Conservation (phyloP, 2,888 invertebrate genomes). For the Drosophila engyochracea region DNA sequence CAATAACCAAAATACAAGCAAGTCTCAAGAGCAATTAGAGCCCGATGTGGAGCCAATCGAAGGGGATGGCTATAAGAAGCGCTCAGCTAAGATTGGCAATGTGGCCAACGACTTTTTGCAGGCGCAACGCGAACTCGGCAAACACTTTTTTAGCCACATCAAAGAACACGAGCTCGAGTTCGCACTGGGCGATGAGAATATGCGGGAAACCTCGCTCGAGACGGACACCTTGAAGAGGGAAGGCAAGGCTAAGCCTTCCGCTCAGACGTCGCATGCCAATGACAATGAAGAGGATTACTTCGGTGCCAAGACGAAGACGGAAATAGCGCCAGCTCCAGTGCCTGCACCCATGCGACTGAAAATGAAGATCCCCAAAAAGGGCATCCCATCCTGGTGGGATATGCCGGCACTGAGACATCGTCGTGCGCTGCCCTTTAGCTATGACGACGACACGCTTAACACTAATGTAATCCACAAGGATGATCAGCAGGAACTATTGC, state of each 20-base stretch:
- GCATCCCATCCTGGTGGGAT: constrained; percentile 78
- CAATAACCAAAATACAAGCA: constrained; percentile 19
- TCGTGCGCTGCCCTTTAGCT: constrained; percentile 45
- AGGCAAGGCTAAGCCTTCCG: neutral
- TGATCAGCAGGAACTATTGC: constrained; percentile 58
- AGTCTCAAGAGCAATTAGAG: constrained; percentile 28
- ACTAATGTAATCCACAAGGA: constrained; percentile 76
- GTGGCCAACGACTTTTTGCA: constrained; percentile 65
- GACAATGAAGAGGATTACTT: constrained; percentile 56
- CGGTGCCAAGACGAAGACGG: constrained; percentile 40
- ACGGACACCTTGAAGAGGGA: neutral
- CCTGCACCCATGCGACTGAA: constrained; percentile 26
- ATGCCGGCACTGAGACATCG: constrained; percentile 56
- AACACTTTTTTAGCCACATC: constrained; percentile 67
- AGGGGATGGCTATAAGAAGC: constrained; percentile 36
- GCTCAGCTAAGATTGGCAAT: constrained; percentile 41
- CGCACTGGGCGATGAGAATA: constrained; percentile 28
- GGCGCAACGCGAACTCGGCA: constrained; percentile 70
- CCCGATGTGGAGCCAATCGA: constrained; percentile 52
- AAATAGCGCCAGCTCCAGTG: neutral
- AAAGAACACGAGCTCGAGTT: constrained; percentile 47
- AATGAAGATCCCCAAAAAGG: constrained; percentile 38
- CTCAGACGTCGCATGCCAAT: neutral
- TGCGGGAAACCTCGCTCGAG: constrained; percentile 22
- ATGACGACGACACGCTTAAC: constrained; percentile 45